phyloP scores from a whole-genome alignment of 2,113 vertebrate species.

The Oreochromis tanganicae region DNA sequence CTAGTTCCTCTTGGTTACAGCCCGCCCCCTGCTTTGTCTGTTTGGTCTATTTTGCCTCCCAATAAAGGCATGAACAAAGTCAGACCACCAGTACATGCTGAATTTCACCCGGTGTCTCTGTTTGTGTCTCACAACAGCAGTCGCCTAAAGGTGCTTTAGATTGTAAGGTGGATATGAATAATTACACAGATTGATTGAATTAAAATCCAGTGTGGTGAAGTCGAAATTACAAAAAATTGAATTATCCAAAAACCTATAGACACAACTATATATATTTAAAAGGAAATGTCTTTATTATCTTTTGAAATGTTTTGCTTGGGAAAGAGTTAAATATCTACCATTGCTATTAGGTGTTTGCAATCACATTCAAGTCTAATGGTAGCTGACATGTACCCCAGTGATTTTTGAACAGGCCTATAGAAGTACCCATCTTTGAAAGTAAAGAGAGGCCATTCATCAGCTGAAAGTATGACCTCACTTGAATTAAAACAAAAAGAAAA shows the following conservation, averaged over 20 bases:
- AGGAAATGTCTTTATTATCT: neutral
- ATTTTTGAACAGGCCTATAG: neutral
- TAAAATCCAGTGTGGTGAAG: neutral
- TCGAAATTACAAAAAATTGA: neutral
- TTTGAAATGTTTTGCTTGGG: neutral
- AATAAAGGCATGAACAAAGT: neutral
- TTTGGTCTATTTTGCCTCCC: neutral
- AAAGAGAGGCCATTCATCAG: neutral
- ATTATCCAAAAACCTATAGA: neutral
- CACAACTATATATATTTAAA: neutral
- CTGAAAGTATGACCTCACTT: neutral
- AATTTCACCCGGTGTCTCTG: neutral
- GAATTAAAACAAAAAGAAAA: neutral
- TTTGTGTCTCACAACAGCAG: neutral
- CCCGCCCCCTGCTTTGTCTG: neutral
- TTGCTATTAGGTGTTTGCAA: neutral
- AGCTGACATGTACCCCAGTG: neutral
- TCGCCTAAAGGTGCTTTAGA: neutral
- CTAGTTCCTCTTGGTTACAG: neutral
- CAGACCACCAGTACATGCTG: no score
- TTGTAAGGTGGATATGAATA: neutral
- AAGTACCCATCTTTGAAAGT: neutral
- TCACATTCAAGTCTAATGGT: neutral
- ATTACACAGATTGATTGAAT: neutral
- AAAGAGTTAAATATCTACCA: neutral